Conservation (phyloP, 2,888 invertebrate genomes). For the Oligia strigilis region DNA sequence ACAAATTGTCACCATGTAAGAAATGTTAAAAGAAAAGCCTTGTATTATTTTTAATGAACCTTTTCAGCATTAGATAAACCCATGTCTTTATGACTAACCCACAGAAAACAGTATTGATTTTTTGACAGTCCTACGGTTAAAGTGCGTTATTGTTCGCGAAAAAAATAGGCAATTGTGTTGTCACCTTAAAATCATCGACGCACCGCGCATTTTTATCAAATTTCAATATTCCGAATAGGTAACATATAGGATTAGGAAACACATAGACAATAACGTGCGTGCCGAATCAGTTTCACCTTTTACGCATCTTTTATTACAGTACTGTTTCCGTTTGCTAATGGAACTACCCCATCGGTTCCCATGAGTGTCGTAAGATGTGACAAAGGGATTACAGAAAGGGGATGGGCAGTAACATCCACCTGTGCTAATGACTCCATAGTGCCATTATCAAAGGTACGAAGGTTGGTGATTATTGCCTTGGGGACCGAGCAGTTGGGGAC, state of each 20-base stretch:
- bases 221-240: conserved; percentile 29
- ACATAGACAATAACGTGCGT: conserved; percentile 23
- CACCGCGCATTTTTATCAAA: conserved; percentile 25
- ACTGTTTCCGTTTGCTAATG: conserved; percentile 46
- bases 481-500: background rate
- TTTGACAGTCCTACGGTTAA: background rate
- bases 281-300: conserved; percentile 47
- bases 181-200: conserved; percentile 7
- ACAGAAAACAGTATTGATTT: background rate
- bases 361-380: conserved; percentile 56
- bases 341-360: conserved; percentile 49
- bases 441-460: conserved; percentile 30
- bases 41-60: background rate
- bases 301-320: conserved; percentile 42
- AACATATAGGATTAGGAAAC: conserved; percentile 7
- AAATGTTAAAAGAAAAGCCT: background rate
- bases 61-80: background rate
- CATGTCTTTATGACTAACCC: background rate
- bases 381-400: conserved; percentile 44
- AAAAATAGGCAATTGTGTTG: background rate
- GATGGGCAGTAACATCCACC: conserved; percentile 52
- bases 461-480: conserved; percentile 45
- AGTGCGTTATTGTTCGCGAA: accelerated
- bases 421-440: conserved; percentile 54
- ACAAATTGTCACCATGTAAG: background rate